phyloP scores from a whole-genome alignment of 2,113 vertebrate species.

The Phainopepla nitens region DNA sequence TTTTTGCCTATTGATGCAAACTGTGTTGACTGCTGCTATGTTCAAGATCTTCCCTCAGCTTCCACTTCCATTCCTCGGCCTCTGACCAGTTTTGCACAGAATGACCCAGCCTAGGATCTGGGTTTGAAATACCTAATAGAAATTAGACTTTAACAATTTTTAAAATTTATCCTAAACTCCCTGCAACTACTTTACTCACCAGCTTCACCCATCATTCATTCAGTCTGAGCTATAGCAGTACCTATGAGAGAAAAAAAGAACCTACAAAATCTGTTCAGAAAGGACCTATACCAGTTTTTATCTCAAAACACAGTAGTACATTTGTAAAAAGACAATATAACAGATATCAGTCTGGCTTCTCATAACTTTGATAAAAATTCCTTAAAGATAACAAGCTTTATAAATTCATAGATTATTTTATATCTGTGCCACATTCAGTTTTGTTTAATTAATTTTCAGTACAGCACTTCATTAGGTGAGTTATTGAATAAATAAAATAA shows the following conservation, averaged over 20 bases:
- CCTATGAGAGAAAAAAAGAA: background rate
- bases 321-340: background rate
- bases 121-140: background rate
- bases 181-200: background rate
- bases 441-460: background rate
- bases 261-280: background rate
- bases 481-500: background rate
- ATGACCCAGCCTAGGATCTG: background rate
- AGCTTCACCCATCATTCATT: background rate
- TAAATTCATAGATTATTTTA: background rate
- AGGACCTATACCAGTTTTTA: background rate
- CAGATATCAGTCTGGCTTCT: background rate
- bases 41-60: background rate
- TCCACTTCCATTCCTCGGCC: background rate
- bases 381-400: background rate
- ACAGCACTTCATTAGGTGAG: background rate
- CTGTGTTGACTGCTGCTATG: accelerated
- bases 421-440: background rate
- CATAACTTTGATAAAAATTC: background rate
- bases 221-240: background rate
- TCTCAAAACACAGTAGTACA: background rate
- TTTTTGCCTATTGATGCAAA: background rate
- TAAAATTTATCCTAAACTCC: background rate
- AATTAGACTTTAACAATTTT: background rate
- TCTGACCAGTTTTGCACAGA: background rate